Evolutionary conservation across 2,888 invertebrate genomes (phyloP), one percentile per base, ranked within the genome.

Genomic region (Rhabditoides inermis): DNA sequence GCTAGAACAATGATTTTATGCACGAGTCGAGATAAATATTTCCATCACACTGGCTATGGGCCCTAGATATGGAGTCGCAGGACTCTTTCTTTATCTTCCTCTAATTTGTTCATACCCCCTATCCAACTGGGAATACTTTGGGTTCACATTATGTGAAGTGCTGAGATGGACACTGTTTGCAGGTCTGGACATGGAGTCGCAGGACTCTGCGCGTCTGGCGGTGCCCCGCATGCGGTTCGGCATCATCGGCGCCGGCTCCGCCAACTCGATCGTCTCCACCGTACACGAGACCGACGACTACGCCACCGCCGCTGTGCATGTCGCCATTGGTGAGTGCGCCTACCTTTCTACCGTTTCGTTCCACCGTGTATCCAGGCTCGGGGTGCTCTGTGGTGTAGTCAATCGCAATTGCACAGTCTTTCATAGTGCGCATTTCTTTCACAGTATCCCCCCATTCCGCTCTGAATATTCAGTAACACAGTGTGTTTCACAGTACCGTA

Each of bases 251-350:
- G 82, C 81, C 53, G 84, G 76, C 5, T 77, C 86, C 70, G 86
- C 87, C 0, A 86, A 88, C 73, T 86, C 87, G 1, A 83, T 88
- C 53, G 86, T 85, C 1, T 87, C 84, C 72, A 86, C 86, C 61
- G 81, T 87, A 37, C 85, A 86, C 73, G 88, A 88, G 20, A 86
- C 85, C 2, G 85, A 84, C 46, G 88, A 89, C 77, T 83, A 86
- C 2, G 80, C 84, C 47, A 88, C 88, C 0, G 85, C 87, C 1
- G 85, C 85, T n/a, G 82, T 90, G 58, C 86, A 88, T 72, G 85
- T 90, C 68, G 83, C 88, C 57, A 82, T 88, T 56, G 88, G 83
- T 81, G 66, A 70, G 69, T 18, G 10, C 18, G 6, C 15, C 32
- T 32, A 32, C 10, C 32, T 15, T 45, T n/a, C n/a, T n/a, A n/a